phyloP scores from a whole-genome alignment of 2,888 invertebrate genomes.

The Furcula furcula region DNA sequence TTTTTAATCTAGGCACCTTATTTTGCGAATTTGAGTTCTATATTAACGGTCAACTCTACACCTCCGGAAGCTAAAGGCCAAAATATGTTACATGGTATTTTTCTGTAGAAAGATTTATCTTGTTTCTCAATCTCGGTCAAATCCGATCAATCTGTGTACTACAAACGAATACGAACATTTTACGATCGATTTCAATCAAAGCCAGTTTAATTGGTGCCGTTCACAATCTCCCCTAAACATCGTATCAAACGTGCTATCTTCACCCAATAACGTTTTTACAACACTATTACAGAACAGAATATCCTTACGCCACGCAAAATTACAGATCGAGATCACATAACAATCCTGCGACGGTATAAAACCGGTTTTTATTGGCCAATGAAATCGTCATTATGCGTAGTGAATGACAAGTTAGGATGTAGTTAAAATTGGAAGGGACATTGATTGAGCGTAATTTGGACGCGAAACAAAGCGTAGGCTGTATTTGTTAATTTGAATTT shows the following conservation, averaged over 20 bases:
- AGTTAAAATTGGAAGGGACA: not conserved
- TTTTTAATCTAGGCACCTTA: no score
- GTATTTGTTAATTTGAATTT: not conserved
- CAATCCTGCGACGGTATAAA: constrained; percentile 36
- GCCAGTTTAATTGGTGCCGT: constrained; percentile 13
- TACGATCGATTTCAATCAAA: constrained; percentile 11
- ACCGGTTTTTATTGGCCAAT: constrained; percentile 49
- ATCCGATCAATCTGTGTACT: no score
- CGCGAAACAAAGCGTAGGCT: not conserved
- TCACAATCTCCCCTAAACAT: constrained; percentile 10
- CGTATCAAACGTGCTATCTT: constrained; percentile 18
- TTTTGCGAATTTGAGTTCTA: no score
- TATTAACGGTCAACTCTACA: no score
- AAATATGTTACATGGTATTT: no score
- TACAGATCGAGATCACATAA: constrained; percentile 52
- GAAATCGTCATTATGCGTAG: constrained; percentile 48
- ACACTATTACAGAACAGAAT: constrained; percentile 21
- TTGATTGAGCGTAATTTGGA: not conserved
- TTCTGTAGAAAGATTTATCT: no score
- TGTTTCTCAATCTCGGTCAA: no score
- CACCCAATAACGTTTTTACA: constrained; percentile 31
- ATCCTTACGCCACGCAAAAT: constrained; percentile 36
- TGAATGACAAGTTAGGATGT: constrained; percentile 39
- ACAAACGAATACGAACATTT: not conserved
- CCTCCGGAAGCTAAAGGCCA: no score